These are phyloP conservation scores for Hirtodrosophila histrioides DNA, from an alignment of 2,888 invertebrate species.

Conservation along the genomic window DNA sequence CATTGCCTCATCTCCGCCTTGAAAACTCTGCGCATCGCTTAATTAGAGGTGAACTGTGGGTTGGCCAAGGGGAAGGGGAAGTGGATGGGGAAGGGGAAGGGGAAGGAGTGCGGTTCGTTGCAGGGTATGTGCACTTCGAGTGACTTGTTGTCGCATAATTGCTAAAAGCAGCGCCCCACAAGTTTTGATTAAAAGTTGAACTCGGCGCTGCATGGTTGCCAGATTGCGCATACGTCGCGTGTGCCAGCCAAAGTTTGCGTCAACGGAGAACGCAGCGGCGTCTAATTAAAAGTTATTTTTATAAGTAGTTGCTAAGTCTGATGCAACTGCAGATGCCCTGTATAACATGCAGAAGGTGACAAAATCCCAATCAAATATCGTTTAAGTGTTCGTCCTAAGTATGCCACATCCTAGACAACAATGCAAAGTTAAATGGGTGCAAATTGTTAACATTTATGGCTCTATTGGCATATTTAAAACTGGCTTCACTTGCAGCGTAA, in stretches of 20 bases:
- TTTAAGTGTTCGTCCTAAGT: no score
- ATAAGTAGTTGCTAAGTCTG: constrained; percentile 47
- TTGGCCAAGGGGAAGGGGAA: neutral
- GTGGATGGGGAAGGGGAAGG: neutral
- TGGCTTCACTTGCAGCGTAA: no score
- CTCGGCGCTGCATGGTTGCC: constrained; percentile 12
- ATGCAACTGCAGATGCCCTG: constrained; percentile 15
- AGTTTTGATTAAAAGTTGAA: constrained; percentile 73
- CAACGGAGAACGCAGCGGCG: constrained; percentile 19
- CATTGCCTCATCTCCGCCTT: constrained; percentile 48
- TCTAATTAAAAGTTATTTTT: constrained; percentile 68
- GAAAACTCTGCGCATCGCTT: constrained; percentile 63
- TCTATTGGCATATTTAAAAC: no score
- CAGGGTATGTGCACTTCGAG: constrained; percentile 37
- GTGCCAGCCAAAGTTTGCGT: constrained; percentile 42
- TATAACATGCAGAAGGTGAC: no score
- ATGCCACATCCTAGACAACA: no score
- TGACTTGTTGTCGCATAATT: constrained; percentile 71
- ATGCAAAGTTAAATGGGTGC: no score
- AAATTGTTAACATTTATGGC: no score
- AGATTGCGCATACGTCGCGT: constrained; percentile 62
- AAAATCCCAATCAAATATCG: no score
- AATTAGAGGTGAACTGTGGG: constrained; percentile 60
- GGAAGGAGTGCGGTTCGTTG: neutral
- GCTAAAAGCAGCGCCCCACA: constrained; percentile 50